phyloP scores from a whole-genome alignment of 2,113 vertebrate genomes.

The Myanophis thanlyinensis region DNA sequence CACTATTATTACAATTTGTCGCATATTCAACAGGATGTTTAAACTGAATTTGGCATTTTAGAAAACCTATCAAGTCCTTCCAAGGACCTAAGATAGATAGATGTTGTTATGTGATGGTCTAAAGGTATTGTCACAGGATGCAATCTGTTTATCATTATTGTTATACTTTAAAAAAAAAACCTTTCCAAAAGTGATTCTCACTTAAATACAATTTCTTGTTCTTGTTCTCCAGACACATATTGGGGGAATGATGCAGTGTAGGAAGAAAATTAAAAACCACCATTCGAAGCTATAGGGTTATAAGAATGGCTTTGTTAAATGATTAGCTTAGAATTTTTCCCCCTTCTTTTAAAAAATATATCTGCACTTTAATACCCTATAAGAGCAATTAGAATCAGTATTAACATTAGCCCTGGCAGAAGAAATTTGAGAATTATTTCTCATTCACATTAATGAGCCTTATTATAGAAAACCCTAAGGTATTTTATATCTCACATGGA shows the following conservation, averaged over 20 bases:
- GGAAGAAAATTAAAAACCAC: slow-evolving; percentile 30
- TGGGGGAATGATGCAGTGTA: slow-evolving; percentile 30
- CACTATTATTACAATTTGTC: background rate
- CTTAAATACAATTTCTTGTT: background rate
- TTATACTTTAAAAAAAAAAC: background rate
- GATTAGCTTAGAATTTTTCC: slow-evolving; percentile 43
- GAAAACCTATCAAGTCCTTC: background rate
- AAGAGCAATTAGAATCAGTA: slow-evolving; percentile 69
- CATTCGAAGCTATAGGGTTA: slow-evolving; percentile 46
- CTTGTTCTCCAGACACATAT: slow-evolving; percentile 33
- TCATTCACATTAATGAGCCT: slow-evolving; percentile 68
- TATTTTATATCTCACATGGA: slow-evolving; percentile 73
- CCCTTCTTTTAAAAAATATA: slow-evolving; percentile 22
- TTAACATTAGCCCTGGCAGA: slow-evolving; percentile 70
- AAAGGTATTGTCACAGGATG: background rate
- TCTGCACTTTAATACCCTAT: slow-evolving; percentile 64
- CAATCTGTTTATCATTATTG: background rate
- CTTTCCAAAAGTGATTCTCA: background rate
- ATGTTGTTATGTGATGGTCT: background rate
- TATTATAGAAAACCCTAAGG: slow-evolving; percentile 70
- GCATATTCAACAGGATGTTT: background rate
- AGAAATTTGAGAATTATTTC: slow-evolving; percentile 69
- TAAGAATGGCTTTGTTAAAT: slow-evolving; percentile 55
- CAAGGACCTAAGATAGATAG: background rate
- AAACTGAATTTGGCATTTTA: background rate